phyloP scores from a whole-genome alignment of 1,140 invertebrate genomes.

The Stegodyphus dumicola region DNA sequence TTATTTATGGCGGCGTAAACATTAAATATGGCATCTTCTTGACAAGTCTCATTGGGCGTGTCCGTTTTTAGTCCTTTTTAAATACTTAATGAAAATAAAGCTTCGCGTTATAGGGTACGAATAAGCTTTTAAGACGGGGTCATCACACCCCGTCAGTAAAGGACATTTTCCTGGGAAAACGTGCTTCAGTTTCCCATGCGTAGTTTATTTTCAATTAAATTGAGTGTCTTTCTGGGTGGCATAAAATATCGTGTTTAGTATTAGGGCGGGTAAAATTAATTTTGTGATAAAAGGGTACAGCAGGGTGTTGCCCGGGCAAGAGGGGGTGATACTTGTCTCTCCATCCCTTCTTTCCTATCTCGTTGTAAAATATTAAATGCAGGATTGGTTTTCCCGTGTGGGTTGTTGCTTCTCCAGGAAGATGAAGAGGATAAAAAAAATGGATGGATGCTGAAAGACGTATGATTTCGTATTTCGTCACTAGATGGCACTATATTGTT shows the following conservation, averaged over 20 bases:
- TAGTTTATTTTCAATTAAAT: slow-evolving; percentile 59
- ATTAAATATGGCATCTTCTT: slow-evolving; percentile 52
- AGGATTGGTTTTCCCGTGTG: not conserved
- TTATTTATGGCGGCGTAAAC: slow-evolving; percentile 56
- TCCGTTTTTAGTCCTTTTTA: slow-evolving; percentile 53
- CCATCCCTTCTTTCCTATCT: slow-evolving; percentile 9
- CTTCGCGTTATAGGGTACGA: not conserved
- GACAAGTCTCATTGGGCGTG: slow-evolving; percentile 46
- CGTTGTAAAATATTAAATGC: slow-evolving; percentile 49
- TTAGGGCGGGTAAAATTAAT: slow-evolving; percentile 45
- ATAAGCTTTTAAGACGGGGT: slow-evolving; percentile 42
- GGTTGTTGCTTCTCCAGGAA: too few relatives aligned
- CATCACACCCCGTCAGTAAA: slow-evolving; percentile 9
- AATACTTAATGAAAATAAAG: slow-evolving; percentile 56
- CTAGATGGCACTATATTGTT: too few relatives aligned
- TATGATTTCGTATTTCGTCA: too few relatives aligned
- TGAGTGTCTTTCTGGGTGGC: slow-evolving; percentile 57
- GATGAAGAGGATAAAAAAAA: too few relatives aligned
- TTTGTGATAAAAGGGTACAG: slow-evolving; percentile 56
- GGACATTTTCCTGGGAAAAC: slow-evolving; percentile 15
- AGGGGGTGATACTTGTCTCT: slow-evolving; percentile 31
- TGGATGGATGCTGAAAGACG: too few relatives aligned
- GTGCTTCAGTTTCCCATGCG: not conserved
- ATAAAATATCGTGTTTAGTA: slow-evolving; percentile 47
- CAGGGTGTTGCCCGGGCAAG: slow-evolving; percentile 45